Evolutionary conservation across 2,113 vertebrate species (phyloP).

Genomic region (Pachyramphus minor): DNA sequence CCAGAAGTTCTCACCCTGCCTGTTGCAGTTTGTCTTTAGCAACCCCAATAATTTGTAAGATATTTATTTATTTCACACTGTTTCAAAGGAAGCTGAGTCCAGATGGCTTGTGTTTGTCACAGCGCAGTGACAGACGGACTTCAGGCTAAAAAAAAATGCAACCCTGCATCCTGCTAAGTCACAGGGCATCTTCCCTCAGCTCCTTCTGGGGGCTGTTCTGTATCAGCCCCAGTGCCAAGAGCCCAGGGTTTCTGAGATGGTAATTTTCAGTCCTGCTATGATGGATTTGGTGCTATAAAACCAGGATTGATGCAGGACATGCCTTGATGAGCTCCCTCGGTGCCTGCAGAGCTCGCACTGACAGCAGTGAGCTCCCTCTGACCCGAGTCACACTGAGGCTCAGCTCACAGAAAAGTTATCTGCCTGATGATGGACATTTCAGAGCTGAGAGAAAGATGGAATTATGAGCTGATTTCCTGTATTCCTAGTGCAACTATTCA

Average conservation of each 20-base stretch:
- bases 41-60: background rate
- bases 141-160: background rate
- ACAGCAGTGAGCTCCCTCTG: background rate
- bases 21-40: background rate
- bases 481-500: background rate
- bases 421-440: background rate
- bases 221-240: background rate
- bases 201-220: background rate
- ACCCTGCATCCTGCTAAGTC: background rate
- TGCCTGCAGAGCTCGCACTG: rapidly evolving
- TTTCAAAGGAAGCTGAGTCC: background rate
- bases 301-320: background rate
- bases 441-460: background rate
- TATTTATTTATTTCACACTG: background rate
- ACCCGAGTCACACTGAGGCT: background rate
- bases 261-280: background rate
- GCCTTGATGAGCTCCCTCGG: background rate
- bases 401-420: background rate
- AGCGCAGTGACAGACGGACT: background rate
- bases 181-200: background rate
- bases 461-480: background rate
- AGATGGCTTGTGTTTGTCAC: background rate
- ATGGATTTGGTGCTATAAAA: background rate
- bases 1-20: background rate
- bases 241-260: background rate